A percentile compares a stretch with the other conserved stretches of the same genome.
phyloP scores from a whole-genome alignment of 2,888 invertebrate genomes.

The Tortricodes alternella region DNA sequence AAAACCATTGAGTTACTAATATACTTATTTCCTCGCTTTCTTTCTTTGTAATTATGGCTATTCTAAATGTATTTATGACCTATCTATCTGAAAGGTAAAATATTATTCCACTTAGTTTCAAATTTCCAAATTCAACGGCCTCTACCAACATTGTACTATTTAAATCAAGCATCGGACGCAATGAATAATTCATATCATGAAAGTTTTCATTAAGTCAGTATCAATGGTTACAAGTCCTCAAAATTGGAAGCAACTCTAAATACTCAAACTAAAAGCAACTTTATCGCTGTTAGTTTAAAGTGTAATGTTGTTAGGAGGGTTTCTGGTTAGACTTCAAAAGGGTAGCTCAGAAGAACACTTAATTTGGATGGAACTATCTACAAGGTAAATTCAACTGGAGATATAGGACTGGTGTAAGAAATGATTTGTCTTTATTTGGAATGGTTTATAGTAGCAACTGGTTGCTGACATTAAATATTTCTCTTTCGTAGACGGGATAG shows the following conservation, averaged over 20 bases:
- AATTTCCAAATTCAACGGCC: neutral
- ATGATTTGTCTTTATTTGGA: neutral
- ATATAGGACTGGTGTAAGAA: no score
- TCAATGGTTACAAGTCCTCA: constrained; percentile 20
- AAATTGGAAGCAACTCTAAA: constrained; percentile 13
- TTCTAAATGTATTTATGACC: no score
- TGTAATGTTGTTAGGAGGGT: neutral
- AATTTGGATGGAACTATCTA: constrained; percentile 19
- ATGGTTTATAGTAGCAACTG: neutral
- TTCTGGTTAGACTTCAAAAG: neutral
- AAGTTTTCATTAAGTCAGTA: constrained; percentile 28
- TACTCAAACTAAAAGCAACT: neutral
- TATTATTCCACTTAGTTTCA: neutral
- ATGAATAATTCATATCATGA: constrained; percentile 24
- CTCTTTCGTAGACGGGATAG: no score
- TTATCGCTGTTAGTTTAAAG: neutral
- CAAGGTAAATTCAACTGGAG: constrained; percentile 7
- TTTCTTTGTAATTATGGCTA: no score
- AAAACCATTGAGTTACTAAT: no score
- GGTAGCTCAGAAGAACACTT: constrained; percentile 8
- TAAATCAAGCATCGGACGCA: constrained; percentile 7
- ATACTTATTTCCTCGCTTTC: no score
- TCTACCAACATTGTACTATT: constrained; percentile 3
- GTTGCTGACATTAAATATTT: no score
- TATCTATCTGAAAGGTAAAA: no score